phyloP scores from a whole-genome alignment of 2,113 vertebrate species.

The Bettongia penicillata region DNA sequence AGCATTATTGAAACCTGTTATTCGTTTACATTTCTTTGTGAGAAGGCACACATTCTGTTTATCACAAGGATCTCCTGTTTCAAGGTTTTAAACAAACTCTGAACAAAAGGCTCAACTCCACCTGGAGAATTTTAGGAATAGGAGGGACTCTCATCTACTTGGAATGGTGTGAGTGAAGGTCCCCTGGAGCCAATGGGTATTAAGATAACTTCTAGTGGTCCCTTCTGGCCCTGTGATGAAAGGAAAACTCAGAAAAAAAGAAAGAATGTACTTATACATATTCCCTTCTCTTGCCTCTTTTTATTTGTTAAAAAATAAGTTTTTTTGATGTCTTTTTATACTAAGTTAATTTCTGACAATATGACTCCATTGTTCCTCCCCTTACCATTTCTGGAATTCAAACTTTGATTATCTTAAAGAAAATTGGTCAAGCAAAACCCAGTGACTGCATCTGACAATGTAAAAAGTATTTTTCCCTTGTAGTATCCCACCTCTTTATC shows the following conservation, averaged over 20 bases:
- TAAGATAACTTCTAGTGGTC: not conserved
- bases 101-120: not conserved
- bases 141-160: not conserved
- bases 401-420: not conserved
- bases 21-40: conserved; percentile 65
- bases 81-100: conserved; percentile 41
- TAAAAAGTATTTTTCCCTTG: not conserved
- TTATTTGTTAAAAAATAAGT: not conserved
- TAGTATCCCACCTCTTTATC: not conserved
- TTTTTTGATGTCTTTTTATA: not conserved
- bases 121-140: not conserved
- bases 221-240: not conserved
- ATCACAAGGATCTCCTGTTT: conserved; percentile 28
- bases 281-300: not conserved
- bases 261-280: not conserved
- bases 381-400: not conserved
- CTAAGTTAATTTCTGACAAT: not conserved
- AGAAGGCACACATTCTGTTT: conserved; percentile 54
- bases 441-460: not conserved
- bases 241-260: not conserved
- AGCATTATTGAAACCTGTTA: conserved; percentile 58
- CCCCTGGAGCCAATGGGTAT: not conserved
- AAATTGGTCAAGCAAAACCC: not conserved
- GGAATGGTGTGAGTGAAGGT: not conserved
- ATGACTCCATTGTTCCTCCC: not conserved